Conservation (phyloP, 2,113 vertebrate species). For the Camelus bactrianus region DNA sequence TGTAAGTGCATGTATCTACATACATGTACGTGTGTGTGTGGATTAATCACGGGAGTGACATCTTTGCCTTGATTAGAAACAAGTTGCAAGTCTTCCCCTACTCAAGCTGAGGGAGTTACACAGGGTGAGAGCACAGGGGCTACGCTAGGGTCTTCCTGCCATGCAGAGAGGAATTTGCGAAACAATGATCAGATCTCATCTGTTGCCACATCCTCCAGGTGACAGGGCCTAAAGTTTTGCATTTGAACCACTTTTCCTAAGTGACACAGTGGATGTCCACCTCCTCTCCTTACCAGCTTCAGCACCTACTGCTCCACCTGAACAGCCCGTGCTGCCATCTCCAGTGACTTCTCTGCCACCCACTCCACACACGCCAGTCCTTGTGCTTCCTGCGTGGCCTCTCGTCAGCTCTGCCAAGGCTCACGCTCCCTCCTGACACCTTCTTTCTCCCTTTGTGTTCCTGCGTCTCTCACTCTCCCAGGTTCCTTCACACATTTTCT, state of each 20-base stretch:
- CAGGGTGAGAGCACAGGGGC: rapidly evolving
- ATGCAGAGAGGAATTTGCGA: background rate
- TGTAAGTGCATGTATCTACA: background rate
- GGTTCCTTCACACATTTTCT: background rate
- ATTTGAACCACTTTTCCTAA: background rate
- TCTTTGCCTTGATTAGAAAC: background rate
- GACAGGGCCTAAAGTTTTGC: background rate
- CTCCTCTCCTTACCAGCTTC: background rate
- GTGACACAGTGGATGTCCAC: background rate
- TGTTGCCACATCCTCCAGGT: background rate
- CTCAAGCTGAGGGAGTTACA: background rate
- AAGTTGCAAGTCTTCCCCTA: background rate
- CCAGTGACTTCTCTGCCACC: background rate
- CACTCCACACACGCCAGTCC: too few species aligned
- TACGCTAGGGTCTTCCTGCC: background rate
- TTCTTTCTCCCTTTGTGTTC: background rate
- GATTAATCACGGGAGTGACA: background rate
- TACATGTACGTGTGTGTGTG: background rate
- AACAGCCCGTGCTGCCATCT: background rate
- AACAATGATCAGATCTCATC: background rate
- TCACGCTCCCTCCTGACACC: background rate
- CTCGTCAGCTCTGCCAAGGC: background rate
- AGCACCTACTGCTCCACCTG: background rate
- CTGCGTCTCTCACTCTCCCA: background rate
- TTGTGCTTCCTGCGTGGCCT: background rate